These are phyloP conservation scores for Drosophila demipolita DNA, from an alignment of 2,888 invertebrate genomes.

Conservation along the genomic window DNA sequence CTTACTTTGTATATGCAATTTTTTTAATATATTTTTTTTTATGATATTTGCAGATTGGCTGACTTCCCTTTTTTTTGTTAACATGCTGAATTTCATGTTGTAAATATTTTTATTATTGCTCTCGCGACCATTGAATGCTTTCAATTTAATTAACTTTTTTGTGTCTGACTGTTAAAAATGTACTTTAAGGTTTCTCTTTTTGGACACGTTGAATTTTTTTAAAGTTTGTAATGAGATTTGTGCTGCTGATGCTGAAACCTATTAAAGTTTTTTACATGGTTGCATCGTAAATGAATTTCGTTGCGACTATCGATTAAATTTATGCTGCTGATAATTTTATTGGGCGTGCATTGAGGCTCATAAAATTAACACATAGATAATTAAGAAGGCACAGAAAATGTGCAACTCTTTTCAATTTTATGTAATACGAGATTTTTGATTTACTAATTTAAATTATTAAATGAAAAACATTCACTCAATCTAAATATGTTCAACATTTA, in stretches of 20 bases:
- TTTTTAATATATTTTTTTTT: conserved; percentile 14
- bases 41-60: conserved; percentile 7
- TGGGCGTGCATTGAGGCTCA: not conserved
- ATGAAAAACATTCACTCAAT: not conserved
- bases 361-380: not conserved
- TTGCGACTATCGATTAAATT: conserved; percentile 43
- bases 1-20: conserved; percentile 3
- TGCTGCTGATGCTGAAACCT: conserved; percentile 42
- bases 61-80: conserved; percentile 35
- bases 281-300: conserved; percentile 12
- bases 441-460: not conserved
- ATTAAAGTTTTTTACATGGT: conserved; percentile 41
- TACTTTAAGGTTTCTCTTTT: conserved; percentile 12
- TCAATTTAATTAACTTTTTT: conserved; percentile 74
- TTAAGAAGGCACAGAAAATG: not conserved
- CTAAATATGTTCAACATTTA: too few relatives aligned
- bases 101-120: conserved; percentile 24
- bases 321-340: not conserved
- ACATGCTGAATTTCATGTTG: conserved; percentile 33
- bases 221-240: conserved; percentile 36
- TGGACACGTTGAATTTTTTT: not conserved
- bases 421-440: not conserved
- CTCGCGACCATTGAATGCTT: conserved; percentile 55
- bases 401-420: rapidly evolving
- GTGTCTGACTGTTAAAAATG: conserved; percentile 16